Percentiles rank a stretch among this genome's conserved stretches.
Evolutionary conservation across 2,113 vertebrate genomes (phyloP).

Genomic region (Perccottus glenii): DNA sequence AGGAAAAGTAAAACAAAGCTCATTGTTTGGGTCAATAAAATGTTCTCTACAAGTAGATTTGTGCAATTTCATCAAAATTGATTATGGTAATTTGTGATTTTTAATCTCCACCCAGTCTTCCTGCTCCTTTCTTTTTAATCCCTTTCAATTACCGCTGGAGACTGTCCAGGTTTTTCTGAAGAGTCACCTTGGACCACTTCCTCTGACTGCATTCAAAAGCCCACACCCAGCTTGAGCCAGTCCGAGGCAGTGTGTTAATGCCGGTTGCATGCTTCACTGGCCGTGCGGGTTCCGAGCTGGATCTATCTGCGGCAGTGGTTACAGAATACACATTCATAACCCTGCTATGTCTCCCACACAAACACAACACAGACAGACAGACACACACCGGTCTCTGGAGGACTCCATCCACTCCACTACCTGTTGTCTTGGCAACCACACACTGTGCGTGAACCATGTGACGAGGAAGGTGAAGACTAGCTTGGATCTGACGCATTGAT

Average conservation of each 20-base stretch:
- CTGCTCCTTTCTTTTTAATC: conserved; percentile 9
- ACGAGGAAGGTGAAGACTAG: conserved; percentile 68
- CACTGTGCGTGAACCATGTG: conserved; percentile 69
- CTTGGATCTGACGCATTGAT: conserved; percentile 48
- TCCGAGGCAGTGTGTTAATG: conserved; percentile 43
- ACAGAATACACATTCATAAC: conserved; percentile 53
- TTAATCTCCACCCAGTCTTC: background rate
- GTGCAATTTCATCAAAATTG: no score
- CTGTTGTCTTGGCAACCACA: conserved; percentile 78
- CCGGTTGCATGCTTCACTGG: conserved; percentile 49
- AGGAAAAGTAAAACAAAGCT: no score
- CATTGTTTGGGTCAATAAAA: no score
- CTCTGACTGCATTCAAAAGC: conserved; percentile 22
- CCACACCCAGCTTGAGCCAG: conserved; percentile 5
- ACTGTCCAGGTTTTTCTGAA: conserved; percentile 29
- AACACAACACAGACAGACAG: conserved; percentile 20
- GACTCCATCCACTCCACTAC: conserved; percentile 73
- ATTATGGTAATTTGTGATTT: background rate
- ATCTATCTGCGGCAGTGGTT: conserved; percentile 57
- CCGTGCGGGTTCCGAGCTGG: conserved; percentile 44
- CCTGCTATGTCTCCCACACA: conserved; percentile 36
- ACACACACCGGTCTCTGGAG: conserved; percentile 55
- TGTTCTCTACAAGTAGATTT: no score
- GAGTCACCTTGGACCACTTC: conserved; percentile 69
- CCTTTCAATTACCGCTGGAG: conserved; percentile 31